Evolutionary conservation across 2,888 invertebrate genomes (phyloP).

Genomic region (Tryphoninae sp.): DNA sequence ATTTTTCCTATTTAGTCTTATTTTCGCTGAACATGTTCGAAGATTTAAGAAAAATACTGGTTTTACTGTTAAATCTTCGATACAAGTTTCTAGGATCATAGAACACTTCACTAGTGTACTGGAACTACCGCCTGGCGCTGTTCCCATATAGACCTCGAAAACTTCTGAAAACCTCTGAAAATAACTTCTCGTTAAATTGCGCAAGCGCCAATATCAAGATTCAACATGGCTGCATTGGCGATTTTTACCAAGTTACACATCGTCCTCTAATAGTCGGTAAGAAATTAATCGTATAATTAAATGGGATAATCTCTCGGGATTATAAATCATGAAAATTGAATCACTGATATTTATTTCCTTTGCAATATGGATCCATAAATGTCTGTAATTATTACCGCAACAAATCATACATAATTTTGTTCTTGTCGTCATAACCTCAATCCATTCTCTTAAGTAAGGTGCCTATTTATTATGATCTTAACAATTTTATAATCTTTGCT

Average conservation of each 20-base stretch:
- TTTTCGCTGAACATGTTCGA: no score
- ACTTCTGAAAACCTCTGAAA: no score
- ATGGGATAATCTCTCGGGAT: slow-evolving; percentile 5
- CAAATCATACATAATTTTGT: background rate
- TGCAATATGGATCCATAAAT: background rate
- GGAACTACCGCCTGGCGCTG: no score
- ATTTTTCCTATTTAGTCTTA: no score
- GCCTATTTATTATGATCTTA: background rate
- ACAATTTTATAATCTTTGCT: slow-evolving; percentile 9
- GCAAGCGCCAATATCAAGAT: slow-evolving; percentile 18
- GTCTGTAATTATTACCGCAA: background rate
- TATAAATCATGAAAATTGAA: background rate
- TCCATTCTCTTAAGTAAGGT: background rate
- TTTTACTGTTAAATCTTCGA: no score
- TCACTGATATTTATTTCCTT: background rate
- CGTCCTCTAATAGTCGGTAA: slow-evolving; percentile 26
- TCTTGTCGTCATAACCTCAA: slow-evolving; percentile 22
- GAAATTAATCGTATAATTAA: slow-evolving; percentile 13
- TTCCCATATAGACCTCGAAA: background rate
- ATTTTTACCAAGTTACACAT: slow-evolving; percentile 15
- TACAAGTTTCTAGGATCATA: no score
- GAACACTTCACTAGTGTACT: no score
- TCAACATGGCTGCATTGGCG: slow-evolving; percentile 36
- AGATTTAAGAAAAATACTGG: no score
- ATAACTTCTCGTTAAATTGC: slow-evolving; percentile 10